Base-by-base conservation (phyloP, 2,113 vertebrate species). In the Gymnorhina tibicen region DNA sequence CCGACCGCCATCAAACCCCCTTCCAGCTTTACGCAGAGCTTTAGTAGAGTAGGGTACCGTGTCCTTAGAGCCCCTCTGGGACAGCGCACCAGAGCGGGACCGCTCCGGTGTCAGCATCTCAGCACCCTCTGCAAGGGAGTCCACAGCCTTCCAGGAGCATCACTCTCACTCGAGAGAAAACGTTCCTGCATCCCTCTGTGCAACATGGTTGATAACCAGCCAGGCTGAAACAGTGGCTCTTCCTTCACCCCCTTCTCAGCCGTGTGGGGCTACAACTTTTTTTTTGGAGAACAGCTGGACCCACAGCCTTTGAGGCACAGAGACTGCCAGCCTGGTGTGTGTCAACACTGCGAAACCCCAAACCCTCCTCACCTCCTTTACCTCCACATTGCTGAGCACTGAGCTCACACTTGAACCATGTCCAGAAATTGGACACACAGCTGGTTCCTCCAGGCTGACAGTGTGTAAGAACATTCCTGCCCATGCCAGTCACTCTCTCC, bases 341-440 rank as follows among this genome's bases (percentile, higher is more conserved):
- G 74, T 91, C 87, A 91, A 80, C 52, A 76, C 12, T 18, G 67
- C 0, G 0, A 84, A 91, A 88, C 39, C 62, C 82, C 88, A 84
- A 92, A 94, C 79, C 63, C 72, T 93, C 68, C 91, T 97, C 94
- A 97, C 96, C 96, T 97, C 96, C 92, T 93, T 95, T 97, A 98
- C 97, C 97, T 97, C 95, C 85, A 91, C 95, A 91, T 97, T 72
- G 91, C 95, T 95, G 47, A 10, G 87, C n/a, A 3, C 73, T 97
- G 95, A 98, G 97, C 95, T 98, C 97, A 98, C 85, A 6, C n/a
- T 97, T 97, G 97, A 97, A 92, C 55, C 30, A 16, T 28, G 37
- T 93, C 97, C 97, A 97, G 91, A 96, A 96, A 98, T 98, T 98
- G 97, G 97, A 98, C 97, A 97, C 97, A 98, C 97, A 97, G 97